phyloP scores from a whole-genome alignment of 2,797 vertebrate genomes.

The Chromobotia macracanthus region DNA sequence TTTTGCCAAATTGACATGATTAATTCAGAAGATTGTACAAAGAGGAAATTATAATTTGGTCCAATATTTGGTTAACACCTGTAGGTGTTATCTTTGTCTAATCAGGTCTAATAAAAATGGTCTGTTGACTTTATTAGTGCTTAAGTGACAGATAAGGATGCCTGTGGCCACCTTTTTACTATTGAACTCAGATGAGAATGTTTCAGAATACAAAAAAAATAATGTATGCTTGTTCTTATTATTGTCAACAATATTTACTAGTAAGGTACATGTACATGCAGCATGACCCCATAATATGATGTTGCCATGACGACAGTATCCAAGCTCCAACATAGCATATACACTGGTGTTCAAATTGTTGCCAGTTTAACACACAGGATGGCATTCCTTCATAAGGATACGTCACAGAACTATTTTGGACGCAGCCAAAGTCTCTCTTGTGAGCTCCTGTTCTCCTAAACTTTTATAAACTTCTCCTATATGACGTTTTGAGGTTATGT shows the following conservation, averaged over 20 bases:
- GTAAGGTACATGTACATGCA: too few species aligned
- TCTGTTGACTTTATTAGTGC: not conserved
- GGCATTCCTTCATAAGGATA: not conserved
- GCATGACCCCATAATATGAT: too few species aligned
- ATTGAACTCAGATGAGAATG: too few species aligned
- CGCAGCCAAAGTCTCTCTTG: not conserved
- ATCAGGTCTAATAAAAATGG: not conserved
- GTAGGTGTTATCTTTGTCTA: not conserved
- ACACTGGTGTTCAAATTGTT: too few species aligned
- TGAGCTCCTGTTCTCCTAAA: not conserved
- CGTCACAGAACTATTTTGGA: conserved; percentile 1
- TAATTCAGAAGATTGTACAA: not conserved
- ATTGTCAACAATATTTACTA: too few species aligned
- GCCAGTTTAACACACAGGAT: not conserved
- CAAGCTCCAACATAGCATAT: too few species aligned
- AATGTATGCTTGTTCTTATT: too few species aligned
- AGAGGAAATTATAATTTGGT: not conserved
- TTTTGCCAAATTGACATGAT: not conserved
- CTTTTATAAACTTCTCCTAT: conserved; percentile 18
- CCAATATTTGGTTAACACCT: not conserved
- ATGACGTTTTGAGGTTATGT: conserved; percentile 38
- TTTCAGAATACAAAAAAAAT: too few species aligned
- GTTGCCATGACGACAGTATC: too few species aligned
- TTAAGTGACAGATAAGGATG: not conserved
- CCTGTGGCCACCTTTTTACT: not conserved